Evolutionary conservation across 2,113 vertebrate species (phyloP).

Genomic region (Trinectes maculatus): DNA sequence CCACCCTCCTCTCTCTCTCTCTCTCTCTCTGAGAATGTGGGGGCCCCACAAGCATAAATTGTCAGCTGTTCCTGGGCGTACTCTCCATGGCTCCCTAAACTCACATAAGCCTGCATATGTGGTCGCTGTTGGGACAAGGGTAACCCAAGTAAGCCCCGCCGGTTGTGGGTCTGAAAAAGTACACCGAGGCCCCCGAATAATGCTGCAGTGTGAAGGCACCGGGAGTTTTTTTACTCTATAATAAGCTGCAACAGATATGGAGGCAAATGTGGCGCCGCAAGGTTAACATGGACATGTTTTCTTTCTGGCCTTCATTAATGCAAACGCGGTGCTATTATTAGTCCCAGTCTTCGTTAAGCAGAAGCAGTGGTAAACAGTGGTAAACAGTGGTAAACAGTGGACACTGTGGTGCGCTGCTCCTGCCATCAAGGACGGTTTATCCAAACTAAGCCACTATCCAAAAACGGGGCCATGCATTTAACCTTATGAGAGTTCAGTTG

Average conservation of each 20-base stretch:
- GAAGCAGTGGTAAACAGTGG: background rate
- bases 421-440: background rate
- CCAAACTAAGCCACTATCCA: slow-evolving; percentile 1
- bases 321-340: slow-evolving; percentile 2
- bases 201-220: slow-evolving; percentile 59
- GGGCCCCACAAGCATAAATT: slow-evolving; percentile 81
- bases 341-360: background rate
- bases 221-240: slow-evolving; percentile 47
- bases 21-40: slow-evolving; percentile 77
- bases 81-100: slow-evolving; percentile 77
- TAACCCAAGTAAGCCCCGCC: slow-evolving; percentile 73
- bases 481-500: slow-evolving; percentile 1
- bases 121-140: slow-evolving; percentile 67
- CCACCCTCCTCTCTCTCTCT: background rate
- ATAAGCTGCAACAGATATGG: slow-evolving; percentile 53
- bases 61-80: slow-evolving; percentile 82
- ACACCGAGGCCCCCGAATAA: slow-evolving; percentile 63
- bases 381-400: too few species aligned
- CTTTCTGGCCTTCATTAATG: slow-evolving; percentile 7
- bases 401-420: too few species aligned
- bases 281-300: slow-evolving; percentile 14
- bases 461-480: background rate
- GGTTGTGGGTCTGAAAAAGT: slow-evolving; percentile 70
- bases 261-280: slow-evolving; percentile 39
- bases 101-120: slow-evolving; percentile 72